phyloP scores from a whole-genome alignment of 2,113 vertebrate genomes.

The Zosterops japonicus region DNA sequence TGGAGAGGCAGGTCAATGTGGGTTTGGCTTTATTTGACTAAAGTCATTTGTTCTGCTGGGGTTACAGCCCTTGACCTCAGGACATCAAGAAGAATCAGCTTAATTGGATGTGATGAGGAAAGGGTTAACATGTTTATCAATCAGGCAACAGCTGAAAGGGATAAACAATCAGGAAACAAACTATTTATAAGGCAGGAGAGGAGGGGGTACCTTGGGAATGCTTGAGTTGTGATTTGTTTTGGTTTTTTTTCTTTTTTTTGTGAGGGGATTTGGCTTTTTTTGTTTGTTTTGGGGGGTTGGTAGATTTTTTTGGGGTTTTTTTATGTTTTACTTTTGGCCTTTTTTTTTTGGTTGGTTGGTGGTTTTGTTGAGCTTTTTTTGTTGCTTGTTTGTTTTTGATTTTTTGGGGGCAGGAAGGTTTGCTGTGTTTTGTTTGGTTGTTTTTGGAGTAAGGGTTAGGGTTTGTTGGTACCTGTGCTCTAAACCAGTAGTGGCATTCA shows the following conservation, averaged over 20 bases:
- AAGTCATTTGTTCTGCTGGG: background rate
- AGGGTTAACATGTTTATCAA: background rate
- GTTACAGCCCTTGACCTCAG: background rate
- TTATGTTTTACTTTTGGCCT: background rate
- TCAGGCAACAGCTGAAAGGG: background rate
- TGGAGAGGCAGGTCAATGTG: background rate
- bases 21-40: background rate
- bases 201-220: fast-evolving
- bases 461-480: background rate
- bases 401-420: fast-evolving
- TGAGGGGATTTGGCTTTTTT: background rate
- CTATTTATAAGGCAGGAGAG: background rate
- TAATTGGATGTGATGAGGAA: background rate
- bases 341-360: too few relatives aligned
- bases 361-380: background rate
- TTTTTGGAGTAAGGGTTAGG: background rate
- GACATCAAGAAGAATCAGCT: background rate
- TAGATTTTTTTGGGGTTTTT: background rate
- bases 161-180: background rate
- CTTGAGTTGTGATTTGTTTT: fast-evolving
- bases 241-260: fast-evolving
- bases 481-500: fast-evolving
- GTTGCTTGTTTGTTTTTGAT: background rate
- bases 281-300: background rate
- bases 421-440: background rate